Evolutionary conservation across 2,113 vertebrate species (phyloP).

Genomic region (Addax nasomaculatus): DNA sequence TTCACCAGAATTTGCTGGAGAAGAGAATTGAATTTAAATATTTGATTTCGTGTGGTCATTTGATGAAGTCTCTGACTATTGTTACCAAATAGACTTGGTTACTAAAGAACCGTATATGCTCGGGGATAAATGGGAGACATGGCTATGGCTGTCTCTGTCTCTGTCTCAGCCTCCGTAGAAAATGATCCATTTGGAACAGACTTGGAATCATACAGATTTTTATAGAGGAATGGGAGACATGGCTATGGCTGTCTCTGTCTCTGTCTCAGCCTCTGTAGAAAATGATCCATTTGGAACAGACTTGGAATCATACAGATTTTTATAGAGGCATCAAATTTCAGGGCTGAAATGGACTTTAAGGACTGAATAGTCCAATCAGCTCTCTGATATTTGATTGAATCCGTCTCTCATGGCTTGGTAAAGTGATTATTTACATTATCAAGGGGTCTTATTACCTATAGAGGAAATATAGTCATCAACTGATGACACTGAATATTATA

Average conservation of each 20-base stretch:
- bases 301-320: neutral
- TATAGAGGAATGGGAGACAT: neutral
- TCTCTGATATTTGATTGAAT: neutral
- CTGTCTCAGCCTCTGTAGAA: neutral
- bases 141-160: too few relatives aligned
- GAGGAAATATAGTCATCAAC: neutral
- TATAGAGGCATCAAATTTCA: neutral
- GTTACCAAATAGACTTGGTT: neutral
- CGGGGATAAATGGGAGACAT: neutral
- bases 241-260: too few relatives aligned
- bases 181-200: neutral
- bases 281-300: neutral
- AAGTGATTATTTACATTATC: neutral
- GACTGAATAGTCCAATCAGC: neutral
- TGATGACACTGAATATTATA: neutral
- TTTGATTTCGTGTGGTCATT: neutral
- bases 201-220: neutral
- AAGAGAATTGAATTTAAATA: neutral
- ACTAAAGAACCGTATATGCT: neutral
- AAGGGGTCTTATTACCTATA: neutral
- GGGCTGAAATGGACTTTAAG: neutral
- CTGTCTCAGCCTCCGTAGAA: neutral
- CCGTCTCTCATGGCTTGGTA: neutral
- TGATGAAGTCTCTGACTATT: neutral
- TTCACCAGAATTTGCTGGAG: neutral